Evolutionary conservation across 2,888 invertebrate species (phyloP), one percentile per base, ranked within the genome.

Genomic region (Eremobia ochroleuca): DNA sequence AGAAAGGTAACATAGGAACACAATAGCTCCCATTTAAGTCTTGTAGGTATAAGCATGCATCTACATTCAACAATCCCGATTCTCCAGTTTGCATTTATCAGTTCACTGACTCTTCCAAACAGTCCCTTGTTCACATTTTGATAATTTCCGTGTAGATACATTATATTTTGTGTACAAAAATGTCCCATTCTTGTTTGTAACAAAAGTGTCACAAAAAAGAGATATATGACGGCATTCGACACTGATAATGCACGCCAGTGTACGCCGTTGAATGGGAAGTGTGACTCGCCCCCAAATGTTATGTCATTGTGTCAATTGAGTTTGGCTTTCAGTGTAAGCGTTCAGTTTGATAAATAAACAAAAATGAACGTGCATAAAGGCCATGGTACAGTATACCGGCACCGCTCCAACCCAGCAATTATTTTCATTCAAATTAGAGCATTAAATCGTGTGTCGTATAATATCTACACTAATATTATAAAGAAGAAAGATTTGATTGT

Each of bases 261-360:
- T 69, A 65, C 28, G 34, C 49, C 31, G 72, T 61, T 68, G 62
- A 83, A 81, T 65, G 40, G 52, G 28, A 83, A 70, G 59, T 62
- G 67, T 77, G 67, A 72, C 52, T 68, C 68, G 28, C 59, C 37
- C 62, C 43, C 84, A 79, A 81, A 72, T 71, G 83, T 83, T 65
- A 46, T 62, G 46, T 84, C 58, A 67, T 68, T 82, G 67, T 79
- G 59, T 55, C 40, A 73, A 73, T 79, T 59, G 79, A 65, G 31
- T 64, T 82, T 66, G 40, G 68, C 84, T 43, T 69, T 59, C 71
- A 77, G 67, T 82, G 65, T 64, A 82, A 76, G 69, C 9, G 49
- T 73, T 73, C 58, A 43, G 8, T 18, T 40, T 62, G 62, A 55
- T 79, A 37, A 59, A 43, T 70, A 71, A 40, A 79, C n/a, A 74